A percentile compares a stretch with the other conserved stretches of the same genome.
Evolutionary conservation across 2,888 invertebrate species (phyloP).

Genomic region (Eupithecia subfuscata): DNA sequence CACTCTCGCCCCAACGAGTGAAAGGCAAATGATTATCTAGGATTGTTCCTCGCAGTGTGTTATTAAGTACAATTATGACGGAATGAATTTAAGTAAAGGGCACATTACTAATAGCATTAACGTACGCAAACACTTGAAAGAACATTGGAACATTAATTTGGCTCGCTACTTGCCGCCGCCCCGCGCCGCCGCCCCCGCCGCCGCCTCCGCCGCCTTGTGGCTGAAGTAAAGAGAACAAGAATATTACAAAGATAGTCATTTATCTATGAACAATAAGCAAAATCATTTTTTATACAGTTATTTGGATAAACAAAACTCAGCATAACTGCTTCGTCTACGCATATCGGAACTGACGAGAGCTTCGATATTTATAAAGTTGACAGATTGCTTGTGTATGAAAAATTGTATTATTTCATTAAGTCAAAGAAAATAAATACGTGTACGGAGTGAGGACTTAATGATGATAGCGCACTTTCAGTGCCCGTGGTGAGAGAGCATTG

Average conservation of each 20-base stretch:
- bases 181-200: not conserved
- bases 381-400: too few relatives aligned
- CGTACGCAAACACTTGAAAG: slow-evolving; percentile 35
- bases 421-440: too few relatives aligned
- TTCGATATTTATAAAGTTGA: too few relatives aligned
- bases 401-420: too few relatives aligned
- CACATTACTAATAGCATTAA: slow-evolving; percentile 30
- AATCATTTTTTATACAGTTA: too few relatives aligned
- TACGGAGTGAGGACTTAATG: not conserved
- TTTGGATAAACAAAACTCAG: not conserved
- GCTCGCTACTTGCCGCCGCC: slow-evolving; percentile 16
- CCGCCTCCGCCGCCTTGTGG: not conserved
- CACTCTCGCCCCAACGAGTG: not conserved
- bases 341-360: too few relatives aligned
- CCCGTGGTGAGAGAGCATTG: not conserved
- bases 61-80: slow-evolving; percentile 15
- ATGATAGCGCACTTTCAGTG: too few relatives aligned
- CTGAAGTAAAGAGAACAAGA: slow-evolving; percentile 4
- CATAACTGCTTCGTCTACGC: too few relatives aligned
- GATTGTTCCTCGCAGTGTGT: not conserved
- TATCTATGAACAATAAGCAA: not conserved
- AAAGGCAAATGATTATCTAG: not conserved
- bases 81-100: slow-evolving; percentile 30
- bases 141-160: slow-evolving; percentile 37
- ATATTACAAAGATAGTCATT: not conserved